A percentile compares a stretch with the other conserved stretches of the same genome.
Conservation (phyloP, 2,113 vertebrate species). For the Suricata suricatta region DNA sequence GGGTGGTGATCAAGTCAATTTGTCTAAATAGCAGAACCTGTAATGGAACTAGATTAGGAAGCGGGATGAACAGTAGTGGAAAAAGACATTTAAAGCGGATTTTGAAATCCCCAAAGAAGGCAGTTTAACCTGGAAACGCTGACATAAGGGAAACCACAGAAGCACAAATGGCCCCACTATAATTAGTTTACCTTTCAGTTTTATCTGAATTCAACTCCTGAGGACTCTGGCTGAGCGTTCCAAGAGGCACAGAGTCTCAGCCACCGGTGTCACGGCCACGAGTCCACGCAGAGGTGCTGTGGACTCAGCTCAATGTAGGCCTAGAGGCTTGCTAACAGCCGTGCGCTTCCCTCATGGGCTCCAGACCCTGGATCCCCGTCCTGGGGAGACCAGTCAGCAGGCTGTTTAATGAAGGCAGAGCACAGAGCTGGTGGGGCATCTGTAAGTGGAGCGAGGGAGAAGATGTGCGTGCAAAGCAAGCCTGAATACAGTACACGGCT, state of each 20-base stretch:
- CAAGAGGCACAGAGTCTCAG: constrained; percentile 75
- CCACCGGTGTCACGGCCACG: constrained; percentile 53
- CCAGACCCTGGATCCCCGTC: constrained; percentile 3
- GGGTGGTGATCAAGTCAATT: background rate
- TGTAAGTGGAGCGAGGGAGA: constrained; percentile 58
- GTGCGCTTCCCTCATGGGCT: constrained; percentile 32
- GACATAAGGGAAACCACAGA: constrained; percentile 65
- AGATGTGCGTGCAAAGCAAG: background rate
- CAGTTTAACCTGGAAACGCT: constrained; percentile 67
- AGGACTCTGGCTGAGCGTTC: constrained; percentile 68
- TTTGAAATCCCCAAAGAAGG: constrained; percentile 52
- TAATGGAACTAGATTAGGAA: constrained; percentile 17
- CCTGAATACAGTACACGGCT: background rate
- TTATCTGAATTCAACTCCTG: constrained; percentile 75
- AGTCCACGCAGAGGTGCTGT: constrained; percentile 71
- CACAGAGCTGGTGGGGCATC: background rate
- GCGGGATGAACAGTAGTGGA: constrained; percentile 33
- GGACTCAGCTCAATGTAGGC: constrained; percentile 73
- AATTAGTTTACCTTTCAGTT: constrained; percentile 82
- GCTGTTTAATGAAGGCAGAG: background rate
- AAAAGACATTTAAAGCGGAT: constrained; percentile 60
- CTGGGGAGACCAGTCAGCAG: background rate
- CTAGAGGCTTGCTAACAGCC: constrained; percentile 42
- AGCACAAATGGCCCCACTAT: constrained; percentile 48
- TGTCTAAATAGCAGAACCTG: constrained; percentile 41